Conservation (phyloP, 2,113 vertebrate species). For the Cyphomyrus discorhynchus region DNA sequence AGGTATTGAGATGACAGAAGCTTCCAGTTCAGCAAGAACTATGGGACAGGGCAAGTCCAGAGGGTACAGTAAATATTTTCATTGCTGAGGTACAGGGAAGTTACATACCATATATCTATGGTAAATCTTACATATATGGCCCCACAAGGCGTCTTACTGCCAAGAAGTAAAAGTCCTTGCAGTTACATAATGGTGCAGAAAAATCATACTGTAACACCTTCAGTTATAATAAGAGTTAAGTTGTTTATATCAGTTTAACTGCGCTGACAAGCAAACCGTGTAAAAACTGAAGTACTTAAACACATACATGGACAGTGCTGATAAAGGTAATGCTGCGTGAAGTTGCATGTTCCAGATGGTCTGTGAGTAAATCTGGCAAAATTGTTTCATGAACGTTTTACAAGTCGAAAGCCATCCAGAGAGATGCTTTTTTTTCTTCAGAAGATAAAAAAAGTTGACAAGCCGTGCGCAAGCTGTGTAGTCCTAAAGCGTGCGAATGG, state of each 20-base stretch:
- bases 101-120: background rate
- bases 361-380: background rate
- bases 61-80: background rate
- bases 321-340: background rate
- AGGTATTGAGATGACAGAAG: background rate
- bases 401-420: background rate
- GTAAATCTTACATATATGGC: background rate
- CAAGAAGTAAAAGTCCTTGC: background rate
- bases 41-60: background rate
- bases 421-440: background rate
- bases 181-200: background rate
- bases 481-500: background rate
- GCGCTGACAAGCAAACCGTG: background rate
- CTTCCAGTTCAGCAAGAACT: background rate
- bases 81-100: background rate
- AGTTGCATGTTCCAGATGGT: background rate
- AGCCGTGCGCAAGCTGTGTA: background rate
- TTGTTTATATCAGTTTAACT: background rate
- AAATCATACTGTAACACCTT: background rate
- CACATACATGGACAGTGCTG: background rate
- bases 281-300: slow-evolving; percentile 6
- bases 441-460: background rate
- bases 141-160: background rate
- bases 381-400: background rate
- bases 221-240: background rate